Percentiles rank a stretch among this genome's conserved stretches.
Conservation (phyloP, 2,797 vertebrate genomes). For the Fratercula arctica region DNA sequence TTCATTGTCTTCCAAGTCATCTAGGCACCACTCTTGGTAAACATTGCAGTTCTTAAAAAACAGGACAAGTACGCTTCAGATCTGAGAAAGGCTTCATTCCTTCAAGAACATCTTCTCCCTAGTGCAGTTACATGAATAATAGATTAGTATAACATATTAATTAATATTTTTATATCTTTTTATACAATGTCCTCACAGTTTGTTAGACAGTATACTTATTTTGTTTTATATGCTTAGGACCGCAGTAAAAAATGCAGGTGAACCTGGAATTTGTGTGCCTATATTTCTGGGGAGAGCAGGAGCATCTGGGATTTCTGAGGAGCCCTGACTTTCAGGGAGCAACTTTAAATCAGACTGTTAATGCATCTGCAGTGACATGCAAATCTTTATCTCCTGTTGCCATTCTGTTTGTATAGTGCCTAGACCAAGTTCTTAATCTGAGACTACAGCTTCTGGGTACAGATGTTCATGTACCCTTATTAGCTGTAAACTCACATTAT, state of each 20-base stretch:
- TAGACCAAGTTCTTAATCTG: background rate
- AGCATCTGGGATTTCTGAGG: background rate
- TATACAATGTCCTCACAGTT: background rate
- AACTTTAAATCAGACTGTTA: background rate
- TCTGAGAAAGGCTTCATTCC: conserved; percentile 13
- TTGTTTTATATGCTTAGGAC: background rate
- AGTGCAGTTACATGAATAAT: conserved; percentile 45
- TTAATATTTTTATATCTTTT: conserved; percentile 22
- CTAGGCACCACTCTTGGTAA: background rate
- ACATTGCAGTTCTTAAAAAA: background rate
- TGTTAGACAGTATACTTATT: background rate
- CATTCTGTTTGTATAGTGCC: background rate
- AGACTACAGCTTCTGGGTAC: background rate
- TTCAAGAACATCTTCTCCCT: background rate
- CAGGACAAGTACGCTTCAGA: background rate
- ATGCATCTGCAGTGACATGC: background rate
- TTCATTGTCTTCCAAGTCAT: background rate
- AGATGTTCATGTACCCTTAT: background rate
- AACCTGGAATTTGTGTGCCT: background rate
- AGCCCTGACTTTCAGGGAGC: background rate
- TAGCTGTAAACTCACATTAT: background rate
- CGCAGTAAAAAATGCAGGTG: background rate
- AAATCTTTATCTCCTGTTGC: background rate
- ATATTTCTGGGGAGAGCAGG: background rate
- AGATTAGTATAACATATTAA: conserved; percentile 24